These are phyloP conservation scores for Ptilonorhynchus violaceus DNA, from an alignment of 2,113 vertebrate species.

Conservation along the genomic window DNA sequence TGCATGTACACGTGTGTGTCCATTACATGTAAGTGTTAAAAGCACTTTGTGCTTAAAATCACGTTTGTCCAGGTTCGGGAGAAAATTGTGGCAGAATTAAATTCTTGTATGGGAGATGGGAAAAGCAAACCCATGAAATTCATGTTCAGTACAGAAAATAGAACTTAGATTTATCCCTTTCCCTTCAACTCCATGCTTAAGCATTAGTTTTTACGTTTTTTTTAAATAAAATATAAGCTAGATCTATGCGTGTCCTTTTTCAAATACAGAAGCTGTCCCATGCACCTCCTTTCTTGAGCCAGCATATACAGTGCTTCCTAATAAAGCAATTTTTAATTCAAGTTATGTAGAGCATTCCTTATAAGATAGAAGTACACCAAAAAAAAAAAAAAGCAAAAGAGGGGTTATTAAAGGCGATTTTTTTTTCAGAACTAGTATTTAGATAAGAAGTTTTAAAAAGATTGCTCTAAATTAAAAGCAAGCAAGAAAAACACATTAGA, in stretches of 20 bases:
- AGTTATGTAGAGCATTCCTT: background rate
- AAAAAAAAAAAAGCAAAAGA: background rate
- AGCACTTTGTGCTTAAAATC: background rate
- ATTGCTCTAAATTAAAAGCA: background rate
- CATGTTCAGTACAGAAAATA: background rate
- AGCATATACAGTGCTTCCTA: background rate
- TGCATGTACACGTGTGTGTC: accelerated
- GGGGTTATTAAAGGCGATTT: background rate
- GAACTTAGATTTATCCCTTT: background rate
- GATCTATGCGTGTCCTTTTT: background rate
- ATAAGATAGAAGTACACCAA: background rate
- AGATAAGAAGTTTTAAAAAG: background rate
- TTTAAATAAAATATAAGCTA: background rate
- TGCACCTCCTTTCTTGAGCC: background rate
- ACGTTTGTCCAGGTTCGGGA: background rate
- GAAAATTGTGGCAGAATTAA: background rate
- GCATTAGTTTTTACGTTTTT: background rate
- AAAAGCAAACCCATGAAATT: background rate
- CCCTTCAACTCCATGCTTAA: background rate
- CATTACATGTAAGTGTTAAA: background rate
- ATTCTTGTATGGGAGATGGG: background rate
- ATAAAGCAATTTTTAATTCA: background rate
- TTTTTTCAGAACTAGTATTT: background rate
- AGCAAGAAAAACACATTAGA: background rate
- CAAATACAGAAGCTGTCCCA: background rate